A percentile compares a stretch with the other conserved stretches of the same genome.
These are phyloP conservation scores for Melanotaenia duboulayi DNA, from an alignment of 2,113 vertebrate species.

Conservation along the genomic window DNA sequence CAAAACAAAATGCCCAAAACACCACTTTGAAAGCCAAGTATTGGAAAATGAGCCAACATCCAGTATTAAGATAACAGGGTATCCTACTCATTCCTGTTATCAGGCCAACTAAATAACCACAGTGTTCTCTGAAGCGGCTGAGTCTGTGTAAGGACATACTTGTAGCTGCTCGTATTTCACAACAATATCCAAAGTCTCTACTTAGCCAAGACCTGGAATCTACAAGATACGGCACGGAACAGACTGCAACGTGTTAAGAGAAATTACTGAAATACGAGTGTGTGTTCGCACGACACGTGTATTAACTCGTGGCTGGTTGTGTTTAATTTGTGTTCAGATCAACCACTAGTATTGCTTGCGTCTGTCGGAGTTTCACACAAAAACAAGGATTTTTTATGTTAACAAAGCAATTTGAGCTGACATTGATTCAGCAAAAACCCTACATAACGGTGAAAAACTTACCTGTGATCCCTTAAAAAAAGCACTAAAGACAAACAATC, in stretches of 20 bases:
- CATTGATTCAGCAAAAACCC: neutral
- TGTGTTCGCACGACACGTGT: slow-evolving; percentile 19
- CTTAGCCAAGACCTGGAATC: slow-evolving; percentile 34
- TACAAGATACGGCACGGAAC: slow-evolving; percentile 18
- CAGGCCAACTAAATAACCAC: slow-evolving; percentile 45
- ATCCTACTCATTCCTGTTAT: slow-evolving; percentile 53
- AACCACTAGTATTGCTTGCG: slow-evolving; percentile 20
- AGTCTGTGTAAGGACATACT: slow-evolving; percentile 42
- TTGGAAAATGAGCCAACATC: slow-evolving; percentile 24
- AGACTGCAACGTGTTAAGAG: neutral
- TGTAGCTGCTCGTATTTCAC: slow-evolving; percentile 46
- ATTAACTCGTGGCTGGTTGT: slow-evolving; percentile 24
- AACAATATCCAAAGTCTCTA: slow-evolving; percentile 37
- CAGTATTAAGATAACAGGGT: slow-evolving; percentile 37
- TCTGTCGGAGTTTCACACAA: slow-evolving; percentile 28
- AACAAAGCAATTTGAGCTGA: slow-evolving; percentile 7
- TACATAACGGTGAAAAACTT: neutral
- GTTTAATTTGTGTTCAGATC: slow-evolving; percentile 40
- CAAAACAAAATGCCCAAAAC: slow-evolving; percentile 7
- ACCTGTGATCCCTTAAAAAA: neutral
- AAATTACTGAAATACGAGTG: slow-evolving; percentile 19
- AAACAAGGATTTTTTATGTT: slow-evolving; percentile 25
- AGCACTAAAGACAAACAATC: slow-evolving; percentile 17
- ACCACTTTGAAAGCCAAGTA: slow-evolving; percentile 28
- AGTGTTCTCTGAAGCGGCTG: slow-evolving; percentile 7